These are phyloP conservation scores for Ophion costatus DNA, from an alignment of 2,888 invertebrate genomes.

Conservation along the genomic window DNA sequence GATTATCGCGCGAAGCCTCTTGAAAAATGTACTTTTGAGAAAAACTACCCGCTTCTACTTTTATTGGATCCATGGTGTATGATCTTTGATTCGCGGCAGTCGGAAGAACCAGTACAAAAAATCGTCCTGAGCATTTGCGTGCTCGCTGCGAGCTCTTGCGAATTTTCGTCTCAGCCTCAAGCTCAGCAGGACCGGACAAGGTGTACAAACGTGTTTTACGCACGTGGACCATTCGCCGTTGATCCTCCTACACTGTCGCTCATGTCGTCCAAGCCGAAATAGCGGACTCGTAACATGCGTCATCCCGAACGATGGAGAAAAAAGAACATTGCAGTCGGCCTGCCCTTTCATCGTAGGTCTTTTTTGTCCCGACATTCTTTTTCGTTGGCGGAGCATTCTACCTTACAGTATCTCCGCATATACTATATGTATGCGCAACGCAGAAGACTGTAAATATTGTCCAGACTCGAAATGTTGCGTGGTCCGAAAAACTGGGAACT, in stretches of 20 bases:
- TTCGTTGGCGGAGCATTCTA: conserved; percentile 8
- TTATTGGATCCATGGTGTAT: too few relatives aligned
- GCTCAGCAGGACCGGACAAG: conserved; percentile 37
- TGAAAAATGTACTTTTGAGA: too few relatives aligned
- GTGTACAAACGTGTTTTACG: conserved; percentile 57
- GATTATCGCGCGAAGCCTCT: too few relatives aligned
- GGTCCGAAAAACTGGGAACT: conserved; percentile 52
- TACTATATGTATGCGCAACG: conserved; percentile 11
- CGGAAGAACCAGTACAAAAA: background rate
- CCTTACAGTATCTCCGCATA: conserved; percentile 7
- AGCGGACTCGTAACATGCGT: conserved; percentile 56
- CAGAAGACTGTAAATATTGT: conserved; percentile 48
- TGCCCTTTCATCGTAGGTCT: conserved; percentile 25
- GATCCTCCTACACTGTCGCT: conserved; percentile 63
- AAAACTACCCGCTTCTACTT: too few relatives aligned
- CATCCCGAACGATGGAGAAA: conserved; percentile 45
- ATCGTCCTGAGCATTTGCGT: conserved; percentile 1
- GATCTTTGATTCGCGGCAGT: background rate
- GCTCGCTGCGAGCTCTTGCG: conserved; percentile 9
- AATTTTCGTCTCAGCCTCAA: conserved; percentile 28
- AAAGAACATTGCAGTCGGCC: conserved; percentile 26
- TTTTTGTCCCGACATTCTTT: conserved; percentile 22
- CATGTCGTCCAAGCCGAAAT: conserved; percentile 28
- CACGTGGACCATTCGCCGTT: conserved; percentile 62
- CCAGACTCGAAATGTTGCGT: conserved; percentile 42